Conservation (phyloP, 2,888 invertebrate species). For the Platycheirus rosarum region DNA sequence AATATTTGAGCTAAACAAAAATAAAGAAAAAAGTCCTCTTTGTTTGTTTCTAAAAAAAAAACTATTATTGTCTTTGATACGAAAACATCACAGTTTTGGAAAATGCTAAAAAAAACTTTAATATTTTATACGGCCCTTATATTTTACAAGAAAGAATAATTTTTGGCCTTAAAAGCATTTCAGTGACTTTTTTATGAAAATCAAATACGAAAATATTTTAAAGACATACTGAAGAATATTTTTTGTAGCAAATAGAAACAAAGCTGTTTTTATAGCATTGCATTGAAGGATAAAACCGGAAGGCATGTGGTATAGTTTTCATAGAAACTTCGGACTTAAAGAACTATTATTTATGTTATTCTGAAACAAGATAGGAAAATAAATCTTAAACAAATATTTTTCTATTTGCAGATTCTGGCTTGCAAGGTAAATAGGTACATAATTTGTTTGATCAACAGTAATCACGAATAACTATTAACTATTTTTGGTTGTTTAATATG, state of each 20-base stretch:
- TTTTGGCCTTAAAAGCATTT: not conserved
- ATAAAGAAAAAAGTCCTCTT: too few relatives aligned
- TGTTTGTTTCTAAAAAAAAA: too few relatives aligned
- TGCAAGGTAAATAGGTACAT: slow-evolving; percentile 71
- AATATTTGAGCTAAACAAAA: too few relatives aligned
- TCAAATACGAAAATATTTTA: not conserved
- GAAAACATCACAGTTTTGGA: not conserved
- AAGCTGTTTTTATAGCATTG: too few relatives aligned
- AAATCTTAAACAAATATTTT: slow-evolving; percentile 46
- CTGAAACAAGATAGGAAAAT: slow-evolving; percentile 29
- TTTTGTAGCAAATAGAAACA: too few relatives aligned
- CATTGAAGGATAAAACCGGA: not conserved
- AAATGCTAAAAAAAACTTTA: slow-evolving; percentile 14
- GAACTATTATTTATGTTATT: slow-evolving; percentile 44
- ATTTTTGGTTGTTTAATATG: slow-evolving; percentile 4
- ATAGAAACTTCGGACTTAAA: slow-evolving; percentile 5
- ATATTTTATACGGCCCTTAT: not conserved
- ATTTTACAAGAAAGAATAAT: slow-evolving; percentile 5
- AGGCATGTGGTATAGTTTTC: slow-evolving; percentile 4
- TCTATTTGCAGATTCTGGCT: slow-evolving; percentile 70
- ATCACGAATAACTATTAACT: slow-evolving; percentile 12
- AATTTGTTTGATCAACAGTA: slow-evolving; percentile 22
- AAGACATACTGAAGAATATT: not conserved
- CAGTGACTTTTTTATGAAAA: slow-evolving; percentile 1
- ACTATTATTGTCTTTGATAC: too few relatives aligned